Evolutionary conservation across 2,888 invertebrate species (phyloP).

Genomic region (Harpalus rubripes): DNA sequence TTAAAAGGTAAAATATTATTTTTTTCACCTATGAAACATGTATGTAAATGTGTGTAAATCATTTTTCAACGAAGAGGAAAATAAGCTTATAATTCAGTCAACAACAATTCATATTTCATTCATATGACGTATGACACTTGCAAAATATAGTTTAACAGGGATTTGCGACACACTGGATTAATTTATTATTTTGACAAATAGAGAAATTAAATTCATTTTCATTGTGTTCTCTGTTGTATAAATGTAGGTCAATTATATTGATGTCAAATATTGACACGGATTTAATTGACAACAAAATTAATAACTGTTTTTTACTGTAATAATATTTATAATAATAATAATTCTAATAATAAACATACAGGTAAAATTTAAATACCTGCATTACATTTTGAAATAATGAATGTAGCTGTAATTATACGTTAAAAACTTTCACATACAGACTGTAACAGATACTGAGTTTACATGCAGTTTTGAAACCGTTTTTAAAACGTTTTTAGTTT

Average conservation of each 20-base stretch:
- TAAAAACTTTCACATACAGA: too few relatives aligned
- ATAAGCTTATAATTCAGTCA: conserved; percentile 8
- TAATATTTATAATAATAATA: too few relatives aligned
- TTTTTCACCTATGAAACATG: background rate
- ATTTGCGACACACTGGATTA: background rate
- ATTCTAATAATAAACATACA: too few relatives aligned
- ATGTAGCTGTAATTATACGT: too few relatives aligned
- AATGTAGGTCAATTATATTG: background rate
- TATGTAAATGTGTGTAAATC: background rate
- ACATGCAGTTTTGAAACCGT: too few relatives aligned
- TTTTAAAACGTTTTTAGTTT: too few relatives aligned
- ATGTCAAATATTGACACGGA: background rate
- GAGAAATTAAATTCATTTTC: background rate
- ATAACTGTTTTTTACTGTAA: background rate
- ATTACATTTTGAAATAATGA: too few relatives aligned
- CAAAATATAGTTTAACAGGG: conserved; percentile 8
- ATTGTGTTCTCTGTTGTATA: background rate
- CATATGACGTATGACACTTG: background rate
- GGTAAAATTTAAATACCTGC: too few relatives aligned
- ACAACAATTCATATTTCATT: conserved; percentile 3
- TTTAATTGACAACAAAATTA: background rate
- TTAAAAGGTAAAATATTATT: too few relatives aligned
- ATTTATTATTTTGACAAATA: conserved; percentile 1
- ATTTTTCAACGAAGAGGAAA: conserved; percentile 6
- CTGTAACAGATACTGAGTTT: too few relatives aligned